These are phyloP conservation scores for Baronia brevicornis DNA, from an alignment of 2,888 invertebrate genomes.

Conservation along the genomic window DNA sequence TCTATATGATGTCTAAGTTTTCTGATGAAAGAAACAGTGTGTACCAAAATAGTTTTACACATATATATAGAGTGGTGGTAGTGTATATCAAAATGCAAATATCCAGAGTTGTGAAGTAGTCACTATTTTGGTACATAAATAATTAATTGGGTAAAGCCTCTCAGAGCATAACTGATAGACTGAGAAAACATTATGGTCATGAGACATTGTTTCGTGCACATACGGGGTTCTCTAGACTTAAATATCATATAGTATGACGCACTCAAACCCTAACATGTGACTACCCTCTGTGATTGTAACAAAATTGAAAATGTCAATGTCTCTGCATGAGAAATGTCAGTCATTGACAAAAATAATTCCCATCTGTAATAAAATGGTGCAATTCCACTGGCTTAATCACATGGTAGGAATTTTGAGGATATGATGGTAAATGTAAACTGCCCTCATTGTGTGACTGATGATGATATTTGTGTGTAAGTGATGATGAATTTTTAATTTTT, in stretches of 20 bases:
- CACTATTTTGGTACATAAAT: conserved; percentile 12
- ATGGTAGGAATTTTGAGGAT: conserved; percentile 53
- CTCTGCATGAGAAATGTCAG: conserved; percentile 1
- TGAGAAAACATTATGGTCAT: conserved; percentile 62
- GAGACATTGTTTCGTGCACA: conserved; percentile 48
- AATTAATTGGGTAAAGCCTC: conserved; percentile 31
- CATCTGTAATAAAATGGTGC: conserved; percentile 31
- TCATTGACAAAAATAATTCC: conserved; percentile 4
- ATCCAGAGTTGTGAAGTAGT: conserved; percentile 13
- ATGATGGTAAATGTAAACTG: conserved; percentile 42
- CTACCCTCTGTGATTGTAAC: conserved; percentile 51
- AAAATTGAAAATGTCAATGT: conserved; percentile 3
- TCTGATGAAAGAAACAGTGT: conserved; percentile 12
- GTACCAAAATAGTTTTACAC: too few species aligned
- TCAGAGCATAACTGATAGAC: conserved; percentile 48
- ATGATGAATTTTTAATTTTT: not conserved
- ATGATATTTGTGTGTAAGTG: not conserved
- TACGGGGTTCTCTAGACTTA: conserved; percentile 66
- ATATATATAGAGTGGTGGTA: not conserved
- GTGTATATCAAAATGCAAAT: conserved; percentile 8
- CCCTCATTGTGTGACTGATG: conserved; percentile 32
- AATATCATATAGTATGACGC: conserved; percentile 56
- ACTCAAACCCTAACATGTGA: conserved; percentile 49
- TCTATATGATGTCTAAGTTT: conserved; percentile 36
- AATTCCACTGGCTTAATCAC: conserved; percentile 49